Evolutionary conservation across 2,797 vertebrate species (phyloP), one percentile per base, ranked within the genome.

Genomic region (Anas capensis): DNA sequence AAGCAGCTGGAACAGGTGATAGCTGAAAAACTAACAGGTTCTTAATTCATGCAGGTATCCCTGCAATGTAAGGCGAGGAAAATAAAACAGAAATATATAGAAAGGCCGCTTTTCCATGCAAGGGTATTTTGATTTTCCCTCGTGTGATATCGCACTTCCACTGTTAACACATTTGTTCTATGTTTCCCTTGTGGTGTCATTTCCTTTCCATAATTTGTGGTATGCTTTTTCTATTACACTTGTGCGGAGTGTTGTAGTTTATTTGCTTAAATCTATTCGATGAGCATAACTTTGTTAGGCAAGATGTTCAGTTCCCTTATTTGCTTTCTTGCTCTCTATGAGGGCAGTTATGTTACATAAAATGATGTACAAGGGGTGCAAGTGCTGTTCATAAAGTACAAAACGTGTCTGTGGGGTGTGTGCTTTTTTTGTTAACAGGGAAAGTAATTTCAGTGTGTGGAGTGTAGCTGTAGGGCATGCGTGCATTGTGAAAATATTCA

Each of bases 401-500:
- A 71, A 92, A 82, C 82, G 11, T 82, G 14, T 90, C 46, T 85
- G 49, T 89, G 75, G 82, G 36, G 40, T 56, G 38, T 91, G 91
- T 8, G 81, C 2, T 6, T 31, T 76, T 75, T 42, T 86, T 95
- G 64, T 90, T 97, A 96, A 90, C 46, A 83, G 81, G 80, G 82
- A 82, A 87, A 94, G 86, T 92, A 89, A 95, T 96, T 96, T 83
- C 87, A 95, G 79, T 46, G 10, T 77, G 46, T 77, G 60, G 92
- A 96, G 88, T 8, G 61, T 94, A 86, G 84, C 93, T 96, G 86
- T 80, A 70, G 86, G 86, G 36, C 76, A 62, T 51, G 42, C 48
- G 7, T 82, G 31, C 49, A 23, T 95, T 96, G 96, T 95, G 96
- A 96, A 97, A 96, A 91, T 97, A 90, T 88, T 87, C 57, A 42